phyloP scores from a whole-genome alignment of 2,888 invertebrate species.

The Strigamia transsilvanica region DNA sequence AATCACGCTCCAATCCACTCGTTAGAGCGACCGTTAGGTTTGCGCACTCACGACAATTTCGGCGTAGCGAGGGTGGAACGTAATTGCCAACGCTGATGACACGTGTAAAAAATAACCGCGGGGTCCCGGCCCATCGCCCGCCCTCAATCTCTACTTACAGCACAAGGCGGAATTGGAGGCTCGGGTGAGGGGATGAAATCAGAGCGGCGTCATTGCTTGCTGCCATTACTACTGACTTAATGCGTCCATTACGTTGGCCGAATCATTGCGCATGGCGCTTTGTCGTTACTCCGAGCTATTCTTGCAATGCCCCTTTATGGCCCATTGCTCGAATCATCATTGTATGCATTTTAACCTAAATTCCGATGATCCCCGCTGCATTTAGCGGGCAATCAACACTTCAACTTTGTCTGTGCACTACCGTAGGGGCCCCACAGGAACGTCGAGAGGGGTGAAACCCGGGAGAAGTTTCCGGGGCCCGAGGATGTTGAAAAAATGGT shows the following conservation, averaged over 20 bases:
- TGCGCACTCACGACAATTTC: neutral
- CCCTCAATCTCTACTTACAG: conserved; percentile 27
- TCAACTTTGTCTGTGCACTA: no score
- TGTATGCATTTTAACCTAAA: neutral
- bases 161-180: conserved; percentile 23
- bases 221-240: neutral
- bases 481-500: no score
- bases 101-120: conserved; percentile 37
- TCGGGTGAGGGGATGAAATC: neutral
- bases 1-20: neutral
- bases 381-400: no score
- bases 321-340: neutral
- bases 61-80: neutral
- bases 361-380: no score
- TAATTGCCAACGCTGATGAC: conserved; percentile 27
- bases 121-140: conserved; percentile 17
- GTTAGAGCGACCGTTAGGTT: neutral
- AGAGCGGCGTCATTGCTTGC: neutral
- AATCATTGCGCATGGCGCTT: neutral
- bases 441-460: no score
- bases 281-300: neutral
- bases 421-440: no score
- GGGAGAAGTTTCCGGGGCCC: no score
- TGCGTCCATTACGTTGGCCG: conserved; percentile 12
- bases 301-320: no score